These are phyloP conservation scores for Oryzias javanicus DNA, from an alignment of 2,113 vertebrate species.

Conservation along the genomic window DNA sequence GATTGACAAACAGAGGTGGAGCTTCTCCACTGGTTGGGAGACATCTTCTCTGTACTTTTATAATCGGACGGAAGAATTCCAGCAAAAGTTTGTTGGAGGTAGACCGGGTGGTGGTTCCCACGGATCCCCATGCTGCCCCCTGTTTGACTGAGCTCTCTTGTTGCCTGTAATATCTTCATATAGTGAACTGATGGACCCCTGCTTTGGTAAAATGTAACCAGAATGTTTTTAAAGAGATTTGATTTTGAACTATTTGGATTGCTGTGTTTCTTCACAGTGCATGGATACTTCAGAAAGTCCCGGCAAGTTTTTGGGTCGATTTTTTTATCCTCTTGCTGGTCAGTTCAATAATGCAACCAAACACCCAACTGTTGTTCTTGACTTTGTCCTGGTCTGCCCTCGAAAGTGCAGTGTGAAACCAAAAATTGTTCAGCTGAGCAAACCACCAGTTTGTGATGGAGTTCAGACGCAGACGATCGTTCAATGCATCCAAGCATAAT, in stretches of 20 bases:
- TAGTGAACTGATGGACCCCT: constrained; percentile 50
- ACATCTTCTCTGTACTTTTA: constrained; percentile 54
- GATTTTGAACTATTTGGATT: constrained; percentile 46
- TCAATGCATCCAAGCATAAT: constrained; percentile 36
- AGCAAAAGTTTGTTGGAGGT: constrained; percentile 46
- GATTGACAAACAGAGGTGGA: constrained; percentile 47
- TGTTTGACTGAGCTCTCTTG: constrained; percentile 48
- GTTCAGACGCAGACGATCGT: too few relatives aligned
- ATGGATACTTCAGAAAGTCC: constrained; percentile 23
- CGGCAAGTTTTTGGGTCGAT: constrained; percentile 10
- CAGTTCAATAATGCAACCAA: too few relatives aligned
- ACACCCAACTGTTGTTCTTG: too few relatives aligned
- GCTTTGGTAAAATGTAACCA: constrained; percentile 60
- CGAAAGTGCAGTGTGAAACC: too few relatives aligned
- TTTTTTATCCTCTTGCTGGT: constrained; percentile 6
- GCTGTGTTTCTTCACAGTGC: constrained; percentile 55
- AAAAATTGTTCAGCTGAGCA: too few relatives aligned
- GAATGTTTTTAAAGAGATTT: constrained; percentile 60
- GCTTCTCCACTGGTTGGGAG: constrained; percentile 44
- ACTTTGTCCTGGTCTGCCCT: too few relatives aligned
- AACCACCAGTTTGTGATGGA: too few relatives aligned
- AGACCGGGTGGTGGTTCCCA: constrained; percentile 36
- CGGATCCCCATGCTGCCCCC: constrained; percentile 50
- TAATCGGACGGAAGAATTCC: constrained; percentile 42
- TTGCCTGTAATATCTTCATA: constrained; percentile 46